phyloP scores from a whole-genome alignment of 92 coral and sea anemone genomes.

The Diadumene lineata region DNA sequence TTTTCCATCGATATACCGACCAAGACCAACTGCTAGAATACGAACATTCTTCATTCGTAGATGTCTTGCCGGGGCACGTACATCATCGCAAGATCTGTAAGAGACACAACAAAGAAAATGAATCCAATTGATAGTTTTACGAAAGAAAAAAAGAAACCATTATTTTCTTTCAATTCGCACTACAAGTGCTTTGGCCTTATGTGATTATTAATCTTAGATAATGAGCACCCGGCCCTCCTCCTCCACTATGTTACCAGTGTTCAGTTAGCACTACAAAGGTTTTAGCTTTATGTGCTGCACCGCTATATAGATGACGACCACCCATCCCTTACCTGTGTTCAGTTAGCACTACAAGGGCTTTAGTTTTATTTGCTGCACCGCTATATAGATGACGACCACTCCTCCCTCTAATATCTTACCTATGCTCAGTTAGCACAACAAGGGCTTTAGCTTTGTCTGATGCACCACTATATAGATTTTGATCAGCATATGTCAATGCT shows the following conservation, averaged over 20 bases:
- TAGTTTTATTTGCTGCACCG: slow-evolving; percentile 12
- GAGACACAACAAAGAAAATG: no score
- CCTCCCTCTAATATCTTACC: not conserved
- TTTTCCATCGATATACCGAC: slow-evolving; percentile 31
- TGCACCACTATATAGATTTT: slow-evolving; percentile 9
- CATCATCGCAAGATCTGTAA: slow-evolving; percentile 51
- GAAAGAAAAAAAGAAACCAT: not conserved
- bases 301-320: not conserved
- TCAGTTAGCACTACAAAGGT: slow-evolving; percentile 16
- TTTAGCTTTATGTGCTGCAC: slow-evolving; percentile 17
- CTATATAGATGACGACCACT: not conserved
- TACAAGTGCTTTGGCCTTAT: slow-evolving; percentile 18
- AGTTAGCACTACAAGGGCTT: slow-evolving; percentile 20
- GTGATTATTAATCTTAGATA: not conserved
- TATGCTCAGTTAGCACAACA: slow-evolving; percentile 17
- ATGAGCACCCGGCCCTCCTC: not conserved
- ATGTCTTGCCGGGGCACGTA: slow-evolving; percentile 33
- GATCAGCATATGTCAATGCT: slow-evolving; percentile 23
- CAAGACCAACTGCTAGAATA: slow-evolving; percentile 45
- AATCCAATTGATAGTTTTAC: no score
- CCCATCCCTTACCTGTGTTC: slow-evolving; percentile 15
- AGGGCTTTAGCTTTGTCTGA: slow-evolving; percentile 23
- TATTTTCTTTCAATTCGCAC: not conserved
- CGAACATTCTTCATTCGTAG: slow-evolving; percentile 36
- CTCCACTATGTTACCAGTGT: not conserved